Percentiles rank a stretch among this genome's conserved stretches.
Evolutionary conservation across 2,888 invertebrate genomes (phyloP).

Genomic region (Agrochola lota): DNA sequence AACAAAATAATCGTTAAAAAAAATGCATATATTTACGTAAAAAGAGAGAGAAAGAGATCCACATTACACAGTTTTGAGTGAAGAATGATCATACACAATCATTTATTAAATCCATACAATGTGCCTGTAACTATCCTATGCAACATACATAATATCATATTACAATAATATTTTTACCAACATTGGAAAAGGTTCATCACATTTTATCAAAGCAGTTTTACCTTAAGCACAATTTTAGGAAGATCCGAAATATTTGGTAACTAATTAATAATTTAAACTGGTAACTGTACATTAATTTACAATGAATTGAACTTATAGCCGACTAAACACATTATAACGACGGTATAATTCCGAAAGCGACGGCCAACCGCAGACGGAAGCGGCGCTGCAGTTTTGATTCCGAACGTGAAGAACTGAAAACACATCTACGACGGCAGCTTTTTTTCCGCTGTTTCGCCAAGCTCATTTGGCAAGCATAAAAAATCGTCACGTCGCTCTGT

Average conservation of each 20-base stretch:
- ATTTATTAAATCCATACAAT: conserved; percentile 29
- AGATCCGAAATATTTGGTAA: conserved; percentile 48
- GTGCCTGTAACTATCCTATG: conserved; percentile 34
- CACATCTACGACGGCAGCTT: not conserved
- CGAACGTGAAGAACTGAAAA: not conserved
- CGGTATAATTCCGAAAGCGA: not conserved
- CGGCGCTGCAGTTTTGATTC: not conserved
- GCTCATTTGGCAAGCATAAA: not conserved
- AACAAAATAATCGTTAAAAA: not conserved
- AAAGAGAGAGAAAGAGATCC: conserved; percentile 2
- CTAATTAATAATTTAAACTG: conserved; percentile 51
- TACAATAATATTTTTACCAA: not conserved
- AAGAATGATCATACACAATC: not conserved
- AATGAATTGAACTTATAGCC: conserved; percentile 33
- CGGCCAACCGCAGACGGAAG: not conserved
- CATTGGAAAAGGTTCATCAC: conserved; percentile 4
- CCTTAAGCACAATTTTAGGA: conserved; percentile 20
- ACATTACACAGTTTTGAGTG: conserved; percentile 7
- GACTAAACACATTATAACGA: not conserved
- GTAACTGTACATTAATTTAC: conserved; percentile 59
- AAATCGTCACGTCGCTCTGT: not conserved
- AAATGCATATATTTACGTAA: conserved; percentile 5
- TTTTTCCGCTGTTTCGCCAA: not conserved
- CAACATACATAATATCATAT: conserved; percentile 12
- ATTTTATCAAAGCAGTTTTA: conserved; percentile 14